phyloP scores from a whole-genome alignment of 92 coral and sea anemone species.

The Porites lobata region DNA sequence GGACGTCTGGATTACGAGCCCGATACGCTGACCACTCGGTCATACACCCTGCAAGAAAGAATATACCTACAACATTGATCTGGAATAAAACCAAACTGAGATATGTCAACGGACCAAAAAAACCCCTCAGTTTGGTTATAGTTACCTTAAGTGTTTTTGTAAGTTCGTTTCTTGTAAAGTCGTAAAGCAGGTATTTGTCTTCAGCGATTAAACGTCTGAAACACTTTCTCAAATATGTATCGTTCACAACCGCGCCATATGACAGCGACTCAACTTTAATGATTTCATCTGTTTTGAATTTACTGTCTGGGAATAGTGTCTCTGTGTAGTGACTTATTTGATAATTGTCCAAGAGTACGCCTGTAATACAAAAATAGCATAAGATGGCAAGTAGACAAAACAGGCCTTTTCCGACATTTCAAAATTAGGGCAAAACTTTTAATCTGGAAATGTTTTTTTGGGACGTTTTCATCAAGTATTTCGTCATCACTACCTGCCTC shows the following conservation, averaged over 20 bases:
- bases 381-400: too few species aligned
- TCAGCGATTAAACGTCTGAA: constrained; percentile 64
- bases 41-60: not conserved
- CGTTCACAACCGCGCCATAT: constrained; percentile 86
- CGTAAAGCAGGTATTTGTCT: constrained; percentile 73
- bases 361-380: constrained; percentile 34
- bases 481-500: too few species aligned
- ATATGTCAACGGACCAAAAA: constrained; percentile 78
- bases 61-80: not conserved
- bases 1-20: too few species aligned
- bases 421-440: too few species aligned
- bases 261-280: constrained; percentile 69
- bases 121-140: not conserved
- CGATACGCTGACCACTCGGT: too few species aligned
- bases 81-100: constrained; percentile 32
- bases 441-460: too few species aligned
- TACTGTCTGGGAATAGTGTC: constrained; percentile 40
- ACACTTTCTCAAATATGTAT: constrained; percentile 67
- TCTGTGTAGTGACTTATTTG: constrained; percentile 68
- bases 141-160: constrained; percentile 76
- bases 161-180: constrained; percentile 62
- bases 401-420: too few species aligned
- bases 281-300: constrained; percentile 75
- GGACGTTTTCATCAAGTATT: too few species aligned
- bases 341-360: constrained; percentile 88